Base-by-base conservation (phyloP, 2,888 invertebrate genomes). In the Merodon equestris region DNA sequence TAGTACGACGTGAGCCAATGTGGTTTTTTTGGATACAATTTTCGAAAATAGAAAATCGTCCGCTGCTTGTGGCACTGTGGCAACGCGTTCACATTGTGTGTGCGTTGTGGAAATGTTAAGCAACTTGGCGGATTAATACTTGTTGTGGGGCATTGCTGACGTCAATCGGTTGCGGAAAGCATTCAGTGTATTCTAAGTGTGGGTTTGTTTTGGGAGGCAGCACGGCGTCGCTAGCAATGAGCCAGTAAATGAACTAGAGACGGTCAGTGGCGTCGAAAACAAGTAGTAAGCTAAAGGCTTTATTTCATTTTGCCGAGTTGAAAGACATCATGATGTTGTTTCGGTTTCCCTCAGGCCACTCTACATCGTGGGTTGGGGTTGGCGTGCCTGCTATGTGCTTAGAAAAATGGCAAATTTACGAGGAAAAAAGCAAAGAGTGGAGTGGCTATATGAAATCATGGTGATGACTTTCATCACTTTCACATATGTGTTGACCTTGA, bases 61-160 rank as follows among this genome's bases (percentile, higher is more conserved):
- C 53, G 68, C 63, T 73, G 47, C 3, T 7, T 27, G 27, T 7
- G 27, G 40, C 9, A 40, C 40, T 58, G 63, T 54, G 53, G 53
- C 38, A 18, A 9, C 12, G 56, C 14, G 17, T 56, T 50, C 27
- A 7, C 3, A 4, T 27, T 17, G 38, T 79, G 63, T 70, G 74
- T 74, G 64, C 54, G 68, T 66, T 70, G 74, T 74, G 64, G 54
- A 74, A 70, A 79, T 70, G 48, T 70, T 57, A 74, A 64, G 50
- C 58, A 45, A 63, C 63, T 40, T 63, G 14, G 51, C 53, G 64
- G 73, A 77, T 73, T 73, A 73, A 58, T 73, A 64, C 51, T 73
- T 82, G 83, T 85, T 87, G 86, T 87, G 88, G 87, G 88, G 88
- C 87, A 88, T 85, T 88, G 87, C 87, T 87, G 87, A 87, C 87